Evolutionary conservation across 2,888 invertebrate genomes (phyloP).

Genomic region (Eurytoma californica): DNA sequence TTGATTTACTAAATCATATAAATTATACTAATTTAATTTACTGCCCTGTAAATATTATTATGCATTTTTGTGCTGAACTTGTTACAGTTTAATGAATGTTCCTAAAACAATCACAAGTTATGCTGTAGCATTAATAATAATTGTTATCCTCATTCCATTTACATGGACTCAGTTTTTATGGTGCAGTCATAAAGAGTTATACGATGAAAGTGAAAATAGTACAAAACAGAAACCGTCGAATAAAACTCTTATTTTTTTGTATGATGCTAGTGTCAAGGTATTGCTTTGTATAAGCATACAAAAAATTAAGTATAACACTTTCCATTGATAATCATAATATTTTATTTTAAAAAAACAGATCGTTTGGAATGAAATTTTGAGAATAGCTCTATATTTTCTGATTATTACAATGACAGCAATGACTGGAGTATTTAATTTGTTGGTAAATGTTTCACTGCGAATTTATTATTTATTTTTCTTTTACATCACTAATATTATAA

Average conservation of each 20-base stretch:
- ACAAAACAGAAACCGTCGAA: slow-evolving; percentile 78
- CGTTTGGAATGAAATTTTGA: slow-evolving; percentile 79
- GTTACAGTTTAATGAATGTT: not conserved
- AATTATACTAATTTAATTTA: not conserved
- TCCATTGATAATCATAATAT: slow-evolving; percentile 1
- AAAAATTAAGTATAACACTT: not conserved
- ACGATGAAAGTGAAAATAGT: slow-evolving; percentile 74
- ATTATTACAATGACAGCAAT: slow-evolving; percentile 81
- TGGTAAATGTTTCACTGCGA: slow-evolving; percentile 61
- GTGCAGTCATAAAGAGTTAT: slow-evolving; percentile 76
- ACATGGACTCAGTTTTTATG: slow-evolving; percentile 87
- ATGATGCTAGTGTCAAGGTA: slow-evolving; percentile 75
- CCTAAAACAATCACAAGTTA: slow-evolving; percentile 73
- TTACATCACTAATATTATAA: too few relatives aligned
- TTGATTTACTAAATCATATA: too few relatives aligned
- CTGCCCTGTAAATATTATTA: too few relatives aligned
- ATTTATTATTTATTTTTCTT: not conserved
- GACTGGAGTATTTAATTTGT: slow-evolving; percentile 82
- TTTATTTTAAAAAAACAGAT: slow-evolving; percentile 68
- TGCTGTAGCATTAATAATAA: slow-evolving; percentile 75
- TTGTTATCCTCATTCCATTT: slow-evolving; percentile 79
- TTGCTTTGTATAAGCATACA: not conserved
- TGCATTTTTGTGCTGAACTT: not conserved
- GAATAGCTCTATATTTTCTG: slow-evolving; percentile 82
- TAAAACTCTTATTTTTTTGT: slow-evolving; percentile 77